phyloP scores from a whole-genome alignment of 1,140 invertebrate species.

The Apocrypta bakeri region DNA sequence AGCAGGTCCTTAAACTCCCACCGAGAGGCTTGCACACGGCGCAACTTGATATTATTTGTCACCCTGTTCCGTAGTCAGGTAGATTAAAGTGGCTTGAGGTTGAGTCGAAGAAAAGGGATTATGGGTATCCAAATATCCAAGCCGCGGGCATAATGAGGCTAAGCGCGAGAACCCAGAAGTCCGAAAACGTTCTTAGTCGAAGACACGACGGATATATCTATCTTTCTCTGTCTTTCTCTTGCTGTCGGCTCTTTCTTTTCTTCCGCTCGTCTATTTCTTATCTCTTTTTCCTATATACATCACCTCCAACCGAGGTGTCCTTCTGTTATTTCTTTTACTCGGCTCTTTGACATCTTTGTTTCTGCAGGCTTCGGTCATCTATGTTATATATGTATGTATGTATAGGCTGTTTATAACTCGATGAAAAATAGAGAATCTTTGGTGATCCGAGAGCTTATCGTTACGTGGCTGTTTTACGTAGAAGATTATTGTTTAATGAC shows the following conservation, averaged over 20 bases:
- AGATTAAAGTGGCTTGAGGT: constrained; percentile 55
- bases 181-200: constrained; percentile 20
- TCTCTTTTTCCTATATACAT: constrained; percentile 11
- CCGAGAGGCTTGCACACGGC: not conserved
- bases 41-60: constrained; percentile 67
- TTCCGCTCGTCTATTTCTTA: not conserved
- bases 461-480: no score
- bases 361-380: constrained; percentile 12
- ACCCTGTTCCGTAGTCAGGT: constrained; percentile 58
- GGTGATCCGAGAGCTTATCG: no score
- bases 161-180: constrained; percentile 47
- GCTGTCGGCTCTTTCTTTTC: constrained; percentile 33
- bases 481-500: no score
- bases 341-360: constrained; percentile 45
- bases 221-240: not conserved
- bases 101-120: constrained; percentile 62
- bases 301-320: not conserved
- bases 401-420: no score
- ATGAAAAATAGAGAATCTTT: no score
- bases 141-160: constrained; percentile 60
- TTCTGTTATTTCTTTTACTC: not conserved
- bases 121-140: constrained; percentile 70
- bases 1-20: constrained; percentile 42
- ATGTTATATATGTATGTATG: no score
- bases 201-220: not conserved